Evolutionary conservation across 2,113 vertebrate species (phyloP).

Genomic region (Embiotoca jacksoni): DNA sequence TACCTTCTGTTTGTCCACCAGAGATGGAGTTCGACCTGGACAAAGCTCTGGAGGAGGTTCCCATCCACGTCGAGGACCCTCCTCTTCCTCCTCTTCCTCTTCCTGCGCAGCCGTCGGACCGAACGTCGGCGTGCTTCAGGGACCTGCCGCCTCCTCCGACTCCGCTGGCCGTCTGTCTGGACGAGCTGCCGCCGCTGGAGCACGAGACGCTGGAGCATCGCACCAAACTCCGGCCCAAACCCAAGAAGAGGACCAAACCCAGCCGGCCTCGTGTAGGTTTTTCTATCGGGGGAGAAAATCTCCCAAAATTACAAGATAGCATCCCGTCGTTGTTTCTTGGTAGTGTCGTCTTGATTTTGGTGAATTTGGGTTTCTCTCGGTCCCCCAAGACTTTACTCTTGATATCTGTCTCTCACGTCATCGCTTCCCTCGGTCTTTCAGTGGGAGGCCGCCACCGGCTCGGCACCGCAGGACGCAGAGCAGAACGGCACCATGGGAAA

Average conservation of each 20-base stretch:
- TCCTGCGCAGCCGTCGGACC: constrained; percentile 22
- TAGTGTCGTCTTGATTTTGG: too few relatives aligned
- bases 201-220: constrained; percentile 89
- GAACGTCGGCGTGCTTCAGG: constrained; percentile 2
- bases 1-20: constrained; percentile 51
- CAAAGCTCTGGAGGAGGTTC: constrained; percentile 95
- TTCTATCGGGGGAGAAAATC: too few relatives aligned
- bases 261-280: constrained; percentile 86
- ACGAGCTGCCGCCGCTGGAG: constrained; percentile 89
- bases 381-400: too few relatives aligned
- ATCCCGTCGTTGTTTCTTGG: too few relatives aligned
- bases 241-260: constrained; percentile 90
- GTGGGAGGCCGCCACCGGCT: constrained; percentile 66
- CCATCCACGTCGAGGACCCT: constrained; percentile 92
- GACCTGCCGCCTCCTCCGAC: constrained; percentile 53
- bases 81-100: constrained; percentile 63
- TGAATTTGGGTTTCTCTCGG: too few relatives aligned
- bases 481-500: constrained; percentile 88
- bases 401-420: fast-evolving
- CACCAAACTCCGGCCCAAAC: constrained; percentile 92
- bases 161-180: constrained; percentile 77
- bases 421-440: neutral
- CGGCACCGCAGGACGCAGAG: constrained; percentile 82
- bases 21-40: constrained; percentile 98
- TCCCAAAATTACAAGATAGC: too few relatives aligned